Conservation (phyloP, 2,888 invertebrate species). For the Dolichomitus sp. region DNA sequence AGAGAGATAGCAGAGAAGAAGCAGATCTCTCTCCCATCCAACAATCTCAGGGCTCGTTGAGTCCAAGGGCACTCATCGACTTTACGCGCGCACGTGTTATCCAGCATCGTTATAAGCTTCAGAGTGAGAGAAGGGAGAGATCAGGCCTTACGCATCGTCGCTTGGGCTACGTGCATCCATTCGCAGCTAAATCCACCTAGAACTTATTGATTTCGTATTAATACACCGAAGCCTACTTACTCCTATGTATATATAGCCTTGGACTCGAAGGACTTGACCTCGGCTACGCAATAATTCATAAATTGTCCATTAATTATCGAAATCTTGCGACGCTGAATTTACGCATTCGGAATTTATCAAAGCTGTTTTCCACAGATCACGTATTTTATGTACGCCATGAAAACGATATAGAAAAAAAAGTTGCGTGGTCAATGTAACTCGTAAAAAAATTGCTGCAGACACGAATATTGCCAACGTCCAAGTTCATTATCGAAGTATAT, state of each 20-base stretch:
- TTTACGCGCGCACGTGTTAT: conserved; percentile 9
- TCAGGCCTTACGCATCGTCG: not conserved
- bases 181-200: conserved; percentile 21
- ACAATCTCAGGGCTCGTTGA: not conserved
- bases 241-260: conserved; percentile 1
- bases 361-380: not conserved
- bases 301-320: conserved; percentile 3
- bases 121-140: not conserved
- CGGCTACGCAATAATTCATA: not conserved
- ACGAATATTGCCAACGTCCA: not conserved
- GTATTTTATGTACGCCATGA: not conserved
- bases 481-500: not conserved
- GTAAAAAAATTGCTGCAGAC: not conserved
- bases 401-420: not conserved
- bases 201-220: conserved; percentile 47
- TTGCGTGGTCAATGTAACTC: not conserved
- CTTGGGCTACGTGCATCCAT: not conserved
- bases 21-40: not conserved
- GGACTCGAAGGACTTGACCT: conserved; percentile 1
- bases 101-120: conserved; percentile 13
- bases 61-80: conserved; percentile 21
- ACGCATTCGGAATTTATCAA: not conserved
- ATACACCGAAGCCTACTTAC: conserved; percentile 4
- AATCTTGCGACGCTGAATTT: not conserved
- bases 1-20: too few relatives aligned